phyloP scores from a whole-genome alignment of 1,140 invertebrate genomes.

The Acromyrmex echinatior region DNA sequence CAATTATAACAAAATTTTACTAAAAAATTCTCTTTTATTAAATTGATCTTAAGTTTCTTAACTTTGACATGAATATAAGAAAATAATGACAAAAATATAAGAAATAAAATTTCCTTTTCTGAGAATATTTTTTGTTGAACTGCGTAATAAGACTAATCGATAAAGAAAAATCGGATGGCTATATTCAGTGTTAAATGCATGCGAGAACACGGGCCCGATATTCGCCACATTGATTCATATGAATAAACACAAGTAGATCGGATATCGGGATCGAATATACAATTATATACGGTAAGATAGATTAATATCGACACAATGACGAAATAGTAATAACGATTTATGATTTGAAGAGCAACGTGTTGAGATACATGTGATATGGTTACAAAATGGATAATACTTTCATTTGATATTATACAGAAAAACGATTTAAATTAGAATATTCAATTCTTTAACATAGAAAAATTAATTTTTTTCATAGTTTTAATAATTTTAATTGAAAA shows the following conservation, averaged over 20 bases:
- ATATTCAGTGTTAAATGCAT: conserved; percentile 23
- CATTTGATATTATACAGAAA: background rate
- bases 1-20: background rate
- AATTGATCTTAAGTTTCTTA: background rate
- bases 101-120: background rate
- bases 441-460: no score
- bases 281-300: conserved; percentile 23
- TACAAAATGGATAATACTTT: background rate
- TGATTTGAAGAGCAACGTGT: background rate
- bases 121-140: background rate
- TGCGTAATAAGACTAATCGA: conserved; percentile 2
- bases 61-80: background rate
- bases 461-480: no score
- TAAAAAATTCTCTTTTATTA: conserved; percentile 5
- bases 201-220: conserved; percentile 47
- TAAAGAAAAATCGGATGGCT: conserved; percentile 18
- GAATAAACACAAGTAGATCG: conserved; percentile 57
- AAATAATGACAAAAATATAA: background rate
- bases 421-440: background rate
- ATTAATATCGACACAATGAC: conserved; percentile 44
- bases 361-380: background rate
- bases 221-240: conserved; percentile 54
- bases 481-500: no score
- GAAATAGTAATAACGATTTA: background rate
- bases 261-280: conserved; percentile 55